Evolutionary conservation across 2,113 vertebrate species (phyloP).

Genomic region (Eira barbara): DNA sequence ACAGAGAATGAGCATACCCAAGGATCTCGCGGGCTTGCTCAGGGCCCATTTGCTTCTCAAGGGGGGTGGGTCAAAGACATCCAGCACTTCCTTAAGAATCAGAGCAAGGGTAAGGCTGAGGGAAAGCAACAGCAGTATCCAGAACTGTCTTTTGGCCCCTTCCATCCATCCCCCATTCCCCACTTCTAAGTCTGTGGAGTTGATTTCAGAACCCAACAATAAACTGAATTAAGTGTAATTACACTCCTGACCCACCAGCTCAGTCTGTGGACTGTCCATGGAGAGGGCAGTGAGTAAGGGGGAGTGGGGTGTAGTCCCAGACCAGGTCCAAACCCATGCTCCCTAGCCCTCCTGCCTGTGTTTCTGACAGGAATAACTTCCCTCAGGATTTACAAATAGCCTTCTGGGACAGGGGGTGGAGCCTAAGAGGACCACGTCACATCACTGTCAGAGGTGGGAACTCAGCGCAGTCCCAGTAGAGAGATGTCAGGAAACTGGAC

Average conservation of each 20-base stretch:
- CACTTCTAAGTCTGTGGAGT: not conserved
- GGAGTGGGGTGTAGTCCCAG: not conserved
- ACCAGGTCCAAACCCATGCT: not conserved
- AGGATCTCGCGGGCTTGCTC: not conserved
- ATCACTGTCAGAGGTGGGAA: not conserved
- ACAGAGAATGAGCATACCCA: not conserved
- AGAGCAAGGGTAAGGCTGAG: not conserved
- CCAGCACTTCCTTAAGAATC: not conserved
- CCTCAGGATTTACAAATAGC: not conserved
- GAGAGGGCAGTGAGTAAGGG: not conserved
- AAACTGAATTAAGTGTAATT: constrained; percentile 54
- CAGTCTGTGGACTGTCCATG: not conserved
- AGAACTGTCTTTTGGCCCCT: not conserved
- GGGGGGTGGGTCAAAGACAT: not conserved
- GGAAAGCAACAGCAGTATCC: not conserved
- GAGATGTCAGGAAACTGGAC: not conserved
- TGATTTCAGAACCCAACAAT: constrained; percentile 23
- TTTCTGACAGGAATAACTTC: not conserved
- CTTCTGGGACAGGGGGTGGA: not conserved
- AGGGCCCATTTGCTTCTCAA: not conserved
- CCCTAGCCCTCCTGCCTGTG: not conserved
- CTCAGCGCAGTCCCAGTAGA: not conserved
- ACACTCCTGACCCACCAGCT: not conserved
- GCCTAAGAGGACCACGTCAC: not conserved
- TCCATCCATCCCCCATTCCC: not conserved